A percentile compares a stretch with the other conserved stretches of the same genome.
Evolutionary conservation across 2,888 invertebrate species (phyloP).

Genomic region (Cabera pusaria): DNA sequence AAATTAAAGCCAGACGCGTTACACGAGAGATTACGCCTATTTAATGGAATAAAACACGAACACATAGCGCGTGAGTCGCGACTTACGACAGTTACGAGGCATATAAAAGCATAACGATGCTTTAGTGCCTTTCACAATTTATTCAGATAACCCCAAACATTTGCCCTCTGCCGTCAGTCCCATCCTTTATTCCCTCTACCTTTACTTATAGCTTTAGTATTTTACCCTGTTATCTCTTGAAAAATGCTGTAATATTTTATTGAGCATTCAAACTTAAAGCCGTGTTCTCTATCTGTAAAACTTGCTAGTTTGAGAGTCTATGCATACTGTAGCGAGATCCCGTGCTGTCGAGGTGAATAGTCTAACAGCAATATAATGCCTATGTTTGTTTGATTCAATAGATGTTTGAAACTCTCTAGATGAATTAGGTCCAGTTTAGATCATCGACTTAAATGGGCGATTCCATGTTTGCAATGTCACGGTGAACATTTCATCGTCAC

Average conservation of each 20-base stretch:
- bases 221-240: slow-evolving; percentile 65
- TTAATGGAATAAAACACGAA: slow-evolving; percentile 36
- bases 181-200: slow-evolving; percentile 65
- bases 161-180: slow-evolving; percentile 51
- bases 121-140: slow-evolving; percentile 31
- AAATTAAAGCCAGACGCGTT: slow-evolving; percentile 36
- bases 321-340: slow-evolving; percentile 62
- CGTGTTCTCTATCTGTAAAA: slow-evolving; percentile 55
- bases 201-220: slow-evolving; percentile 80
- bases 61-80: slow-evolving; percentile 26
- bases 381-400: slow-evolving; percentile 58
- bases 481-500: slow-evolving; percentile 34
- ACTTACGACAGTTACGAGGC: slow-evolving; percentile 29
- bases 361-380: slow-evolving; percentile 56
- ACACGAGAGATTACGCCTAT: slow-evolving; percentile 38
- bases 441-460: slow-evolving; percentile 52
- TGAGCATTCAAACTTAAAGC: slow-evolving; percentile 55
- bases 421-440: slow-evolving; percentile 67
- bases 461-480: slow-evolving; percentile 37
- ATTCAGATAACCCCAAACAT: slow-evolving; percentile 32
- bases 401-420: slow-evolving; percentile 65
- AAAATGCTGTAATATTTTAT: slow-evolving; percentile 63
- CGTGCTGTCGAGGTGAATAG: slow-evolving; percentile 48
- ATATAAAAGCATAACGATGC: slow-evolving; percentile 29
- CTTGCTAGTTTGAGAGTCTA: slow-evolving; percentile 59